phyloP scores from a whole-genome alignment of 1,140 invertebrate genomes.

The Sitophilus oryzae region DNA sequence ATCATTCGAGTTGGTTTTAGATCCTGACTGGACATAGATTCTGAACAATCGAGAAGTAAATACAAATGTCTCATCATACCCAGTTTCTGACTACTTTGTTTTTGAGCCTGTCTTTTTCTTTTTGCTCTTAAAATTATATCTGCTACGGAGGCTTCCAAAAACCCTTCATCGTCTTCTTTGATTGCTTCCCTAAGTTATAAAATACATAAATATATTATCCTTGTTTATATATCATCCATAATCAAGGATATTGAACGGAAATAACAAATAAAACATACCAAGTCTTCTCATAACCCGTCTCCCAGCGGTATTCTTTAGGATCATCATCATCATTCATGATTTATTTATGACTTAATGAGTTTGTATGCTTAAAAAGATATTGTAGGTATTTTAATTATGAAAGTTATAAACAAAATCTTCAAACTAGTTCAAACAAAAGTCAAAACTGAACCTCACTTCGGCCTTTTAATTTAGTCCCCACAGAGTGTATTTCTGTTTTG shows the following conservation, averaged over 20 bases:
- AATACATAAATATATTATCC: slow-evolving; percentile 6
- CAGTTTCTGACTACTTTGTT: slow-evolving; percentile 69
- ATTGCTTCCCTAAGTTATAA: slow-evolving; percentile 78
- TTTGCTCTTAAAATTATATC: slow-evolving; percentile 88
- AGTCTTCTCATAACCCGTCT: slow-evolving; percentile 94
- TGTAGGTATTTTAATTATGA: too few species aligned
- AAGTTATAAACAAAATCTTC: too few species aligned
- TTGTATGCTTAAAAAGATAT: too few species aligned
- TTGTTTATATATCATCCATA: too few species aligned
- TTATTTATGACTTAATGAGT: not conserved
- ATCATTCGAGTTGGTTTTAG: slow-evolving; percentile 89
- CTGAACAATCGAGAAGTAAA: slow-evolving; percentile 87
- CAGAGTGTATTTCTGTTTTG: too few species aligned
- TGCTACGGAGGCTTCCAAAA: slow-evolving; percentile 80
- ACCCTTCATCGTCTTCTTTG: slow-evolving; percentile 89
- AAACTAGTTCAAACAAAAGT: too few species aligned
- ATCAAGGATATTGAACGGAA: not conserved
- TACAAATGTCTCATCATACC: slow-evolving; percentile 96
- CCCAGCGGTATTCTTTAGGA: slow-evolving; percentile 91
- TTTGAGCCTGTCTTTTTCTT: slow-evolving; percentile 66
- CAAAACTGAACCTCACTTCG: too few species aligned
- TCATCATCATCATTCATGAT: slow-evolving; percentile 68
- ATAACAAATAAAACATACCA: slow-evolving; percentile 56
- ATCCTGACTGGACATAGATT: slow-evolving; percentile 90
- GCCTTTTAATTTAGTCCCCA: too few species aligned